Percentiles rank a stretch among this genome's conserved stretches.
phyloP scores from a whole-genome alignment of 2,888 invertebrate species.

The Epirrhoe tristata region DNA sequence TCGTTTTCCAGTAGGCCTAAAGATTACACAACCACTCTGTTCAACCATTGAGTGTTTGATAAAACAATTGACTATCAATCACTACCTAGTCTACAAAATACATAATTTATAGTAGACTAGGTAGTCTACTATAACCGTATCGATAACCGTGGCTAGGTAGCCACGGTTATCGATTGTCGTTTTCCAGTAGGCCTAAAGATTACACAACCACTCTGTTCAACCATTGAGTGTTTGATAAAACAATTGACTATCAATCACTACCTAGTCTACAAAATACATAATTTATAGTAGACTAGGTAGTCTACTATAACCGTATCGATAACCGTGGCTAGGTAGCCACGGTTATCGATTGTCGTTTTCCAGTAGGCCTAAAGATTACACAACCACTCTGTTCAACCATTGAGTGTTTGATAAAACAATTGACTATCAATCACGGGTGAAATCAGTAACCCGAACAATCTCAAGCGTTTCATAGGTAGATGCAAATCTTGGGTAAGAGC shows the following conservation, averaged over 20 bases:
- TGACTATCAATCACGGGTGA: conserved; percentile 26
- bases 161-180: background rate
- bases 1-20: background rate
- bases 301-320: conserved; percentile 27
- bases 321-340: background rate
- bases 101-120: conserved; percentile 11
- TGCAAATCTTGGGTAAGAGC: no score
- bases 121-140: conserved; percentile 25
- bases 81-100: conserved; percentile 21
- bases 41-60: conserved; percentile 21
- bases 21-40: background rate
- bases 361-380: background rate
- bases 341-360: background rate
- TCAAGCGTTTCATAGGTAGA: background rate
- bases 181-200: background rate
- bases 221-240: conserved; percentile 27
- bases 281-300: conserved; percentile 1
- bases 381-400: background rate
- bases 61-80: conserved; percentile 26
- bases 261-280: conserved; percentile 26
- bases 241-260: conserved; percentile 18
- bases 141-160: background rate
- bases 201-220: background rate
- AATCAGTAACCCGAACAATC: conserved; percentile 3
- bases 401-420: conserved; percentile 31